Conservation (phyloP, 2,113 vertebrate species). For the Mobula birostris region DNA sequence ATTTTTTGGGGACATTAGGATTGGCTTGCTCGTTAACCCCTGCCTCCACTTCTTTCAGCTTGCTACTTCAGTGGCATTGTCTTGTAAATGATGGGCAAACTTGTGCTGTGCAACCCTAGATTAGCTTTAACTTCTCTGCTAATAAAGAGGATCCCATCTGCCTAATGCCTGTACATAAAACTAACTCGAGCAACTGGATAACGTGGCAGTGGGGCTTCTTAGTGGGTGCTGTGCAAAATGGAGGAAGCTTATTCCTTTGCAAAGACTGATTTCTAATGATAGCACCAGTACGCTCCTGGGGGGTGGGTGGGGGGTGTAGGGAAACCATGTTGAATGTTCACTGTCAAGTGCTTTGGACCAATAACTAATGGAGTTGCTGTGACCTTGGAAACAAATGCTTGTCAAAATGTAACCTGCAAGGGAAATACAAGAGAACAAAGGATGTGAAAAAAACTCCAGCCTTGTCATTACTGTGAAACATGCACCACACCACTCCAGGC, state of each 20-base stretch:
- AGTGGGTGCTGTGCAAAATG: background rate
- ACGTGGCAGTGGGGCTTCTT: slow-evolving; percentile 1
- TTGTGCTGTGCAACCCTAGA: background rate
- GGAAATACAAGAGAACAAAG: slow-evolving; percentile 22
- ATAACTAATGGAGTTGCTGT: slow-evolving; percentile 27
- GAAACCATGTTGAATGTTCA: background rate
- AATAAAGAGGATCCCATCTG: background rate
- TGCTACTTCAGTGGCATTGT: slow-evolving; percentile 1
- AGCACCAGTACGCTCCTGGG: background rate
- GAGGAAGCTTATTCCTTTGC: background rate
- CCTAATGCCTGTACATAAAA: slow-evolving; percentile 20
- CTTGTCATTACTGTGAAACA: slow-evolving; percentile 1
- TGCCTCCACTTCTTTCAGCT: background rate
- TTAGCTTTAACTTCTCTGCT: background rate
- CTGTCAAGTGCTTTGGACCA: background rate
- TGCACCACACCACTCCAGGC: background rate
- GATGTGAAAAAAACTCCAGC: slow-evolving; percentile 13
- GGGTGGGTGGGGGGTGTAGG: background rate
- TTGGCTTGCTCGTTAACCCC: background rate
- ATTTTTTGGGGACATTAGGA: background rate
- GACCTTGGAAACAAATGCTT: background rate
- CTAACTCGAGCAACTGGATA: background rate
- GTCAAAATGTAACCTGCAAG: slow-evolving; percentile 23
- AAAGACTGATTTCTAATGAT: background rate
- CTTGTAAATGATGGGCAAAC: background rate